Percentiles rank a stretch among this genome's conserved stretches.
These are phyloP conservation scores for Drosophila prosaltans DNA, from an alignment of 1,140 invertebrate species.

Conservation along the genomic window DNA sequence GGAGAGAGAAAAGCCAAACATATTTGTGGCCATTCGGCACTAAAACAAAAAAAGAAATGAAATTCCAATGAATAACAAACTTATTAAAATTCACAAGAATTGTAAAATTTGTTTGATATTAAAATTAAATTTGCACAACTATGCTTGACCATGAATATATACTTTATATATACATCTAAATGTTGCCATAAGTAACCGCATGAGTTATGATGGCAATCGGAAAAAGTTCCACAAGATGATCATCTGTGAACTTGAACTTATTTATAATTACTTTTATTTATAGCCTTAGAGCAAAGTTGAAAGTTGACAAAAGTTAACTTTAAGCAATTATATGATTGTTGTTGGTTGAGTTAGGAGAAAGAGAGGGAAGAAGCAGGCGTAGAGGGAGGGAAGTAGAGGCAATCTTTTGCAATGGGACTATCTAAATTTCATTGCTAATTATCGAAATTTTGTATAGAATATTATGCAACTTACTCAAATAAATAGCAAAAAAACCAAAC, in stretches of 20 bases:
- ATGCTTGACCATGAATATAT: background rate
- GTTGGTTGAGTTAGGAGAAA: background rate
- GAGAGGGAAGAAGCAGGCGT: too few relatives aligned
- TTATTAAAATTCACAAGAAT: constrained; percentile 37
- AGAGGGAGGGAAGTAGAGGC: background rate
- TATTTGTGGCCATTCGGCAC: constrained; percentile 35
- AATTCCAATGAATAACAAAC: constrained; percentile 30
- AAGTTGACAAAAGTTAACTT: constrained; percentile 4
- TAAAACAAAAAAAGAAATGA: constrained; percentile 6
- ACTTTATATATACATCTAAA: background rate
- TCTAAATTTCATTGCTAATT: background rate
- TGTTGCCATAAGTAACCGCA: constrained; percentile 48
- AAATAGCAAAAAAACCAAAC: too few relatives aligned
- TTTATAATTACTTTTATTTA: constrained; percentile 70
- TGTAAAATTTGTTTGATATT: background rate
- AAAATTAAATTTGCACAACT: background rate
- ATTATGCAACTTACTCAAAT: background rate
- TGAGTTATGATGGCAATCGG: background rate
- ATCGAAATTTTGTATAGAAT: too few relatives aligned
- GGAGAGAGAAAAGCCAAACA: constrained; percentile 18
- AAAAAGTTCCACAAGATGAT: constrained; percentile 48
- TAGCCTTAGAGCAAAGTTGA: constrained; percentile 31
- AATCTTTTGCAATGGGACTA: background rate
- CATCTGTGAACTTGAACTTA: constrained; percentile 45
- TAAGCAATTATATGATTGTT: background rate